Evolutionary conservation across 2,888 invertebrate species (phyloP), one percentile per base, ranked within the genome.

Genomic region (Lamproptera curius): DNA sequence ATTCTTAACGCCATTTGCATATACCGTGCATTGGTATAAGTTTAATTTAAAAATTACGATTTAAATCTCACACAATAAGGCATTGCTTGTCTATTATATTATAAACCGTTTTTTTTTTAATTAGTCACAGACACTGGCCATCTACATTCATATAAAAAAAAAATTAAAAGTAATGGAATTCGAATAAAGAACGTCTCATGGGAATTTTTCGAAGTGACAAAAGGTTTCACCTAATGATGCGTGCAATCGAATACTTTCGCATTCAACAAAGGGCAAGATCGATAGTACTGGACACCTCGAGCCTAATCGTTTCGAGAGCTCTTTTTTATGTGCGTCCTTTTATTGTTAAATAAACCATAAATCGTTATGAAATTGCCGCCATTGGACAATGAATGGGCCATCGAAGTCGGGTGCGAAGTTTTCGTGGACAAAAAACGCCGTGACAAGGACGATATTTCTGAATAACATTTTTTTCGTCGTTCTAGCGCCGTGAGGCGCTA

Each of bases 291-390:
- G 70, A 59, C 64, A 61, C 66, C 61, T 61, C 58, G 65, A 65
- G 58, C 53, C 53, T 52, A 52, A 55, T 49, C 52, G 55, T 53
- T 59, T 57, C 50, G 51, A 56, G 57, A 57, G 51, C 51, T 35
- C 39, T 70, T 31, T 69, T 70, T 65, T 66, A 58, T 57, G 57
- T 56, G 63, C 64, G 59, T 56, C 55, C 76, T 75, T 77, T 81
- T 78, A 82, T 86, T 84, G 85, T 85, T 79, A 73, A 84, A 84
- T 86, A 87, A 78, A 83, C 85, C 77, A 87, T 87, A 87, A 86
- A 87, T 87, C 81, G 74, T 83, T 70, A 72, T 75, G 76, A 81
- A 85, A 85, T 80, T 80, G 77, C 71, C 78, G 75, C 67, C 70
- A 67, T 74, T 63, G 64, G 68, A 70, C 70, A 63, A 63, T 80